phyloP scores from a whole-genome alignment of 2,797 vertebrate species.

The Paramormyrops hopkinsi region DNA sequence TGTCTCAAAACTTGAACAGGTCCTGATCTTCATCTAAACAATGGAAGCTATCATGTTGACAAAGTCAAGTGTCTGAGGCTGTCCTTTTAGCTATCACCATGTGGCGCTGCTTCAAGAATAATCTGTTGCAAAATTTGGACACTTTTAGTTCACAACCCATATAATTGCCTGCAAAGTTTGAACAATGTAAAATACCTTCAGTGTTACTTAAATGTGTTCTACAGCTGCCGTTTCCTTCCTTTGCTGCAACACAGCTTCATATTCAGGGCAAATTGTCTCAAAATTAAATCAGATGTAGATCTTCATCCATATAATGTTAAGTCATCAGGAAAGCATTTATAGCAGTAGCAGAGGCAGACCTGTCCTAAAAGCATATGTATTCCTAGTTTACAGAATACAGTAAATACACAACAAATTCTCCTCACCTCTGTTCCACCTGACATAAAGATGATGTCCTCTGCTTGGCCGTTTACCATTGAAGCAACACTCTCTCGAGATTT shows the following conservation, averaged over 20 bases:
- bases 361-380: background rate
- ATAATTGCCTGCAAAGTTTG: background rate
- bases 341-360: background rate
- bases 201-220: background rate
- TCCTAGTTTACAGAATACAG: background rate
- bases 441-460: constrained; percentile 82
- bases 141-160: background rate
- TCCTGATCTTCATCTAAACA: background rate
- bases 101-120: background rate
- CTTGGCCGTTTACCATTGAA: constrained; percentile 72
- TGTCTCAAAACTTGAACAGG: background rate
- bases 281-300: background rate
- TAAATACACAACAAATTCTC: background rate
- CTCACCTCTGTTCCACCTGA: constrained; percentile 92
- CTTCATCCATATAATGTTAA: background rate
- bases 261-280: background rate
- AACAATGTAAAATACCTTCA: background rate
- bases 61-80: background rate
- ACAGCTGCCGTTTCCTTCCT: background rate
- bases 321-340: background rate
- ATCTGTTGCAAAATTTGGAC: background rate
- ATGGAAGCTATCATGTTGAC: background rate
- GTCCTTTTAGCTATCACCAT: background rate
- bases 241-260: background rate
- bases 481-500: constrained; percentile 74